These are phyloP conservation scores for Lasius fuliginosus DNA, from an alignment of 2,888 invertebrate genomes.

Conservation along the genomic window DNA sequence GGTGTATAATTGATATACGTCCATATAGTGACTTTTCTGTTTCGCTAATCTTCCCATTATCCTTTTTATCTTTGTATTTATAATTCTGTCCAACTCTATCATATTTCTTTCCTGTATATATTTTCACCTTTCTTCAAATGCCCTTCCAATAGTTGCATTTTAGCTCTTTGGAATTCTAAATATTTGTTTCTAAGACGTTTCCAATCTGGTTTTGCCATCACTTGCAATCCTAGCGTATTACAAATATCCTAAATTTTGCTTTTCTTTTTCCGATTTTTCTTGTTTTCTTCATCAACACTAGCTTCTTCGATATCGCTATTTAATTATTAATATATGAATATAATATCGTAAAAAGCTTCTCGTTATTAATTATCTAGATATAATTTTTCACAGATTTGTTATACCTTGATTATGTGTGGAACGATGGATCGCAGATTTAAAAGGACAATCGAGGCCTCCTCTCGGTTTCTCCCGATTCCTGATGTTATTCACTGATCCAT, in stretches of 20 bases:
- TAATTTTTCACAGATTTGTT: not conserved
- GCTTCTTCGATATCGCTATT: conserved; percentile 75
- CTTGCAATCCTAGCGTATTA: conserved; percentile 87
- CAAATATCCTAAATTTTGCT: conserved; percentile 74
- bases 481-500: conserved; percentile 18
- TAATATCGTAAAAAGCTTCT: not conserved
- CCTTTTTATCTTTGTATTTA: conserved; percentile 69
- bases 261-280: conserved; percentile 86
- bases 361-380: not conserved
- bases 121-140: conserved; percentile 86
- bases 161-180: conserved; percentile 93
- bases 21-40: conserved; percentile 65
- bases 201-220: conserved; percentile 94
- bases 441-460: not conserved
- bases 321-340: not conserved
- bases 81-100: conserved; percentile 26
- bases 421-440: not conserved
- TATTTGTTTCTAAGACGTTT: conserved; percentile 94
- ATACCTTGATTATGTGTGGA: conserved; percentile 33
- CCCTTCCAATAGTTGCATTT: conserved; percentile 92
- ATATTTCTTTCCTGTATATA: conserved; percentile 22
- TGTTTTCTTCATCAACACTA: conserved; percentile 84
- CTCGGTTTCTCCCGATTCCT: not conserved
- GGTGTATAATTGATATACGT: conserved; percentile 85
- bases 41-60: conserved; percentile 71